Evolutionary conservation across 2,888 invertebrate genomes (phyloP), one percentile per base, ranked within the genome.

Genomic region (Malthinus flaveolus): DNA sequence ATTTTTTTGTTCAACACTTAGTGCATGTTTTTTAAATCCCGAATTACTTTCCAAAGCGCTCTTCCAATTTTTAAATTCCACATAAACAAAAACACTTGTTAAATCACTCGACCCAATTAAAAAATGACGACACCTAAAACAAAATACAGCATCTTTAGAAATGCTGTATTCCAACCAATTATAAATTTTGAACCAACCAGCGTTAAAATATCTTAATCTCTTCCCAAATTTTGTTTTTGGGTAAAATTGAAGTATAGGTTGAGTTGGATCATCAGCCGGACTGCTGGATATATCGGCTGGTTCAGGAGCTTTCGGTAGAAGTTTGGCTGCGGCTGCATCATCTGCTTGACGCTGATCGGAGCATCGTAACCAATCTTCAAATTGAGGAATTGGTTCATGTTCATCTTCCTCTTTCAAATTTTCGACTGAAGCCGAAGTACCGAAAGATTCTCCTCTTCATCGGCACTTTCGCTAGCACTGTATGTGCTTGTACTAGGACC

Each of bases 1-100:
- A 46, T 46, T 9, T 46, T 32, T 32, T 3, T 32, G 23, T 46
- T 46, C 32, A 8, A n/a, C 32, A 32, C 46, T 46, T 11, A 23
- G 11, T 32, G 6, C 7, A 31, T 46, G 44, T n/a, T 44, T 15
- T 8, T 44, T 44, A 12, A 44, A 44, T 13, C 12, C 44, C 5
- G 35, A 35, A 7, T 44, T 31, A 15, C n/a, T 44, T 44, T 44
- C 44, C 23, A 44, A 44, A 8, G 23, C 13, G 12, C 15, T 7
- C 13, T 12, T 44, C 44, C 44, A 44, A 44, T 44, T 44, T 44
- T 44, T 35, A 44, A 44, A 44, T 15, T 31, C 44, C 9, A 23
- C 44, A 31, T 31, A 8, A 31, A 44, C 8, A 44, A 44, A 44
- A 12, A 44, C 44, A 23, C 5, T 7, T 12, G 1, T 37, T 11